Conservation (phyloP, 2,888 invertebrate species). For the Himalopsyche kuldschensis region DNA sequence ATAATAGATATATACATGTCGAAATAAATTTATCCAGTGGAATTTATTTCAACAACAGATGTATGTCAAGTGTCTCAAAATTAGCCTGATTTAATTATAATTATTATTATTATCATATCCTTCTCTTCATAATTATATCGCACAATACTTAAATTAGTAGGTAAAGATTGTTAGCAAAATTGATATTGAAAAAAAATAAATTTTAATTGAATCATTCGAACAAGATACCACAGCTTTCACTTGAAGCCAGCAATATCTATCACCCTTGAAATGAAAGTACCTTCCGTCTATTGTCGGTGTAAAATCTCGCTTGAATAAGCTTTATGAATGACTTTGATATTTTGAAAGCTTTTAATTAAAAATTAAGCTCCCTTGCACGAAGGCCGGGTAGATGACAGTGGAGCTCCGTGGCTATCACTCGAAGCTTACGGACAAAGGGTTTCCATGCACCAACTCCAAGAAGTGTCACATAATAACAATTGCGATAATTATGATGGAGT, state of each 20-base stretch:
- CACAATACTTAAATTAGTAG: too few species aligned
- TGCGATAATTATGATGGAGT: neutral
- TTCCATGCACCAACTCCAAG: neutral
- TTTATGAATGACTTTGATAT: conserved; percentile 58
- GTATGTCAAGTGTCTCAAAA: too few species aligned
- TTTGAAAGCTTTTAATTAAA: conserved; percentile 60
- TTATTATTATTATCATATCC: too few species aligned
- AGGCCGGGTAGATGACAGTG: conserved; percentile 42
- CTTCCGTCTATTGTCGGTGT: conserved; percentile 3
- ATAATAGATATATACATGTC: too few species aligned
- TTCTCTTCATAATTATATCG: too few species aligned
- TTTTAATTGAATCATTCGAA: neutral
- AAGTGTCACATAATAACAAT: neutral
- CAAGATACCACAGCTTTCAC: neutral
- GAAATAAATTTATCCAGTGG: too few species aligned
- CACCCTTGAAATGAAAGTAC: neutral
- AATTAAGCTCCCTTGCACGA: conserved; percentile 55
- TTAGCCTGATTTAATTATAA: too few species aligned
- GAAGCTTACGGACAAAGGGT: neutral
- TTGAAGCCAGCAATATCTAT: conserved; percentile 1
- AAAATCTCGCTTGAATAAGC: conserved; percentile 32
- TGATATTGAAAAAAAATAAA: neutral
- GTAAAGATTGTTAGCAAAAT: neutral
- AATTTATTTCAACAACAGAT: too few species aligned
- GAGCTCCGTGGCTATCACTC: neutral